phyloP scores from a whole-genome alignment of 2,797 vertebrate genomes.

The Merluccius polli region DNA sequence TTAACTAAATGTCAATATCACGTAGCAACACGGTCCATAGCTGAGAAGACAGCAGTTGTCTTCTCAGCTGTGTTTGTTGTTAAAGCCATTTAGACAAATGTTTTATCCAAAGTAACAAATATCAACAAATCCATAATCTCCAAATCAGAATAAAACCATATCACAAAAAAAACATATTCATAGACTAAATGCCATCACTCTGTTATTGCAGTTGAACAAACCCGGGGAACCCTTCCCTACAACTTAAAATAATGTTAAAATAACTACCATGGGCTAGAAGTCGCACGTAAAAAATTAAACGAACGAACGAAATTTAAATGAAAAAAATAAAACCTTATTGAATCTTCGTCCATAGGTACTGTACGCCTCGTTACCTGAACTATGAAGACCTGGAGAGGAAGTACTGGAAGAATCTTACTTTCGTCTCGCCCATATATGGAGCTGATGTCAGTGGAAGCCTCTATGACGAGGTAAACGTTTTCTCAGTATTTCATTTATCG shows the following conservation, averaged over 20 bases:
- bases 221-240: not conserved
- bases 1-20: not conserved
- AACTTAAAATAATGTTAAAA: not conserved
- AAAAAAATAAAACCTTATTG: not conserved
- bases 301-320: not conserved
- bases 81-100: not conserved
- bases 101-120: too few relatives aligned
- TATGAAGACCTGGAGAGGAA: constrained; percentile 97
- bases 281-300: not conserved
- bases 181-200: not conserved
- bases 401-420: constrained; percentile 98
- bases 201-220: not conserved
- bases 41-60: not conserved
- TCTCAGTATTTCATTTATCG: not conserved
- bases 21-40: not conserved
- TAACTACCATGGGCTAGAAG: not conserved
- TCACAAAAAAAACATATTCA: not conserved
- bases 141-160: not conserved
- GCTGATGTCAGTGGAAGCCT: constrained; percentile 95
- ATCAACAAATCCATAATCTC: not conserved
- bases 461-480: constrained; percentile 86
- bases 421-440: constrained; percentile 95
- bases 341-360: constrained; percentile 75
- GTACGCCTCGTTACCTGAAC: constrained; percentile 89
- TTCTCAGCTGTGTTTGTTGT: not conserved